phyloP scores from a whole-genome alignment of 2,888 invertebrate species.

The Ceramica pisi region DNA sequence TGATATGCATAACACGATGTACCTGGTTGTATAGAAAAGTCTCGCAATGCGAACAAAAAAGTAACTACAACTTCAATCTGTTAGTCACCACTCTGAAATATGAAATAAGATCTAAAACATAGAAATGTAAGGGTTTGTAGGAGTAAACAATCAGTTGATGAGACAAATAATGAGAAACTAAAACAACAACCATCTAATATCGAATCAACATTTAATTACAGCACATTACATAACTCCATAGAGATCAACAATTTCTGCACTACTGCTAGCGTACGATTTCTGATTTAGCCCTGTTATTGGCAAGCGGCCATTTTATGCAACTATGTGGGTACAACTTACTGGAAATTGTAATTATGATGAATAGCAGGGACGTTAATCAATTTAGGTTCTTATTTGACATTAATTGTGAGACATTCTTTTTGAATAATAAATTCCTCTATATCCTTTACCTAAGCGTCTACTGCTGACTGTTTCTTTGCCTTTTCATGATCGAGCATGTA shows the following conservation, averaged over 20 bases:
- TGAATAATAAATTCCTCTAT: background rate
- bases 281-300: constrained; percentile 54
- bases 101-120: background rate
- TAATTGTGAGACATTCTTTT: background rate
- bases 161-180: background rate
- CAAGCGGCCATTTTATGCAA: constrained; percentile 55
- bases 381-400: background rate
- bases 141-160: background rate
- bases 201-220: constrained; percentile 12
- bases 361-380: constrained; percentile 10
- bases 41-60: constrained; percentile 34
- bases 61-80: constrained; percentile 22
- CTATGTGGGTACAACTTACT: constrained; percentile 48
- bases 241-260: constrained; percentile 28
- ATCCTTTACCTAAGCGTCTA: background rate
- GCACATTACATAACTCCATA: constrained; percentile 28
- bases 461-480: background rate
- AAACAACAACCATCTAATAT: background rate
- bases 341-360: constrained; percentile 46
- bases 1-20: constrained; percentile 56
- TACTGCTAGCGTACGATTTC: constrained; percentile 44
- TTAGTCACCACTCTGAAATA: background rate
- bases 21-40: constrained; percentile 44
- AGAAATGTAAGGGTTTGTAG: background rate
- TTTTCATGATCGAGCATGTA: background rate